Conservation (phyloP, 2,888 invertebrate species). For the Automeris io region DNA sequence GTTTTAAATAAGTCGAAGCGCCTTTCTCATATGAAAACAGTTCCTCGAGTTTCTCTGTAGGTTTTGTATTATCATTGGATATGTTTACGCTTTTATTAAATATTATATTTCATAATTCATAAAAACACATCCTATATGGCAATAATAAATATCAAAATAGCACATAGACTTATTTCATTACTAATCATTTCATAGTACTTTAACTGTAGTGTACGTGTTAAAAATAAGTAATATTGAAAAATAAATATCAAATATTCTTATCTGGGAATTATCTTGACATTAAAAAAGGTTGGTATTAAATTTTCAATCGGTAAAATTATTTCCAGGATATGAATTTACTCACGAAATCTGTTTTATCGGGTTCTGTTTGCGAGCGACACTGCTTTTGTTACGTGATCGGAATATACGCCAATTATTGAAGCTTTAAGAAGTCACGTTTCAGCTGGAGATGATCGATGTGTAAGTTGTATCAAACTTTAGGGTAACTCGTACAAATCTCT, state of each 20-base stretch:
- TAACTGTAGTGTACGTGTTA: no score
- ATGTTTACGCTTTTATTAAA: neutral
- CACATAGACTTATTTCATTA: no score
- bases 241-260: no score
- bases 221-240: no score
- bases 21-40: conserved; percentile 1
- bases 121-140: no score
- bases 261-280: conserved; percentile 4
- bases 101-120: no score
- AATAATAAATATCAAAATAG: no score
- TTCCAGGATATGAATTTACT: conserved; percentile 50
- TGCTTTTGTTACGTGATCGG: conserved; percentile 64
- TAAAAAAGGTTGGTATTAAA: conserved; percentile 30
- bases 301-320: conserved; percentile 33
- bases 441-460: conserved; percentile 13
- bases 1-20: neutral
- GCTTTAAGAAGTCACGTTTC: conserved; percentile 38
- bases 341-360: conserved; percentile 51
- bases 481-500: neutral
- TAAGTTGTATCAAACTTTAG: conserved; percentile 10
- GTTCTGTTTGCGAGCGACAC: conserved; percentile 53
- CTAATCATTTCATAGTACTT: no score
- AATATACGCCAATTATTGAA: conserved; percentile 51
- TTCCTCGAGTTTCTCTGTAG: neutral
- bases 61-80: neutral